A percentile compares a stretch with the other conserved stretches of the same genome.
Evolutionary conservation across 2,113 vertebrate species (phyloP).

Genomic region (Neogobius melanostomus): DNA sequence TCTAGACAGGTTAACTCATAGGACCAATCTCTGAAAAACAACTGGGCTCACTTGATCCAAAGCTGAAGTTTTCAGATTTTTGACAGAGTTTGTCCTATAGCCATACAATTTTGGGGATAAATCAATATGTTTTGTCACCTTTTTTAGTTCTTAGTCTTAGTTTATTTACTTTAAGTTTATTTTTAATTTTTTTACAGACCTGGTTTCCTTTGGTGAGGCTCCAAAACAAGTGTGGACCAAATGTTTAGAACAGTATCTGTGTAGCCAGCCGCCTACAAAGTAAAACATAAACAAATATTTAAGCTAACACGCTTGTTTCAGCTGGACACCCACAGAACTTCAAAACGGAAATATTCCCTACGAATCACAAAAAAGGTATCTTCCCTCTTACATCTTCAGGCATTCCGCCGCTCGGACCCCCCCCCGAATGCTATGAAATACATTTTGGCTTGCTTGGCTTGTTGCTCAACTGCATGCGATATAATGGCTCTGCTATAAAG

Average conservation of each 20-base stretch:
- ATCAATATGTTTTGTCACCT: no score
- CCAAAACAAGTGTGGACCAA: neutral
- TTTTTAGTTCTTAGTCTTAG: no score
- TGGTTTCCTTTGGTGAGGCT: no score
- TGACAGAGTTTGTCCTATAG: no score
- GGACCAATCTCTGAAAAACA: no score
- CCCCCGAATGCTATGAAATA: slow-evolving; percentile 18
- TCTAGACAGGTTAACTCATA: no score
- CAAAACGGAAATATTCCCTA: slow-evolving; percentile 84
- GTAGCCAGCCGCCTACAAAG: slow-evolving; percentile 8
- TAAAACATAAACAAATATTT: slow-evolving; percentile 25
- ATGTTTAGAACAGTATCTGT: neutral
- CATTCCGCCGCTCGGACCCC: slow-evolving; percentile 17
- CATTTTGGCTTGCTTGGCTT: slow-evolving; percentile 35
- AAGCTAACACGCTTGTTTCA: slow-evolving; percentile 66
- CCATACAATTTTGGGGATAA: no score
- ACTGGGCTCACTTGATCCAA: no score
- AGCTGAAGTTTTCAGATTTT: no score
- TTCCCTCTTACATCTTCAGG: slow-evolving; percentile 45
- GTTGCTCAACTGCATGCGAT: slow-evolving; percentile 42
- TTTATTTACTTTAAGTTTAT: neutral
- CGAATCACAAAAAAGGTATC: slow-evolving; percentile 85
- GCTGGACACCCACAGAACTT: slow-evolving; percentile 85
- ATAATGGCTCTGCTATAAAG: slow-evolving; percentile 1
- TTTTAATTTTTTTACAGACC: neutral